These are phyloP conservation scores for Festucalex cinctus DNA, from an alignment of 2,113 vertebrate genomes.

Conservation along the genomic window DNA sequence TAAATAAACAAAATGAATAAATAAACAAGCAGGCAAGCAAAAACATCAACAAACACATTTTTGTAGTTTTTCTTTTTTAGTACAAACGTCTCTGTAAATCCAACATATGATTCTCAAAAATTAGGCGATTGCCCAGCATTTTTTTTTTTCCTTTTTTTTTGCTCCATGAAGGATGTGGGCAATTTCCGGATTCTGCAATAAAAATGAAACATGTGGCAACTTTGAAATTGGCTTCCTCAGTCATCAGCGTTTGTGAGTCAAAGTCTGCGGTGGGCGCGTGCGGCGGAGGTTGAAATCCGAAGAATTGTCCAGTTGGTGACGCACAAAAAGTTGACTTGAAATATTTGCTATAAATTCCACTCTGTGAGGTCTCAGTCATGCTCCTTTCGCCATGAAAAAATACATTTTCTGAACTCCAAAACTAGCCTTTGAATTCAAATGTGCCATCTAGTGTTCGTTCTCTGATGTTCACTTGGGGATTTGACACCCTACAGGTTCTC, in stretches of 20 bases:
- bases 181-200: slow-evolving; percentile 22
- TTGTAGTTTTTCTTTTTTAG: slow-evolving; percentile 29
- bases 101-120: slow-evolving; percentile 45
- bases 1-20: slow-evolving; percentile 79
- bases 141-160: slow-evolving; percentile 9
- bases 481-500: slow-evolving; percentile 30
- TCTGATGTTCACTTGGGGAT: slow-evolving; percentile 39
- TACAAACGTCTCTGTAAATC: slow-evolving; percentile 59
- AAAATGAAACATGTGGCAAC: slow-evolving; percentile 23
- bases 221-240: slow-evolving; percentile 14
- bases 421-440: slow-evolving; percentile 34
- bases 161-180: slow-evolving; percentile 26
- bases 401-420: slow-evolving; percentile 49
- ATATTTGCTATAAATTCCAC: slow-evolving; percentile 18
- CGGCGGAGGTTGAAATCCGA: slow-evolving; percentile 36
- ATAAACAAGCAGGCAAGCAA: slow-evolving; percentile 80
- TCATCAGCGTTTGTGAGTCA: slow-evolving; percentile 25
- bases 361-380: not conserved
- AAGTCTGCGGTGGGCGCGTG: slow-evolving; percentile 32
- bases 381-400: slow-evolving; percentile 56
- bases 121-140: slow-evolving; percentile 29
- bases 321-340: slow-evolving; percentile 11
- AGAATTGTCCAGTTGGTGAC: slow-evolving; percentile 4
- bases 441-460: slow-evolving; percentile 46
- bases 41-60: slow-evolving; percentile 71